A percentile compares a stretch with the other conserved stretches of the same genome.
phyloP scores from a whole-genome alignment of 2,888 invertebrate genomes.

The Trichopoda pennipes region DNA sequence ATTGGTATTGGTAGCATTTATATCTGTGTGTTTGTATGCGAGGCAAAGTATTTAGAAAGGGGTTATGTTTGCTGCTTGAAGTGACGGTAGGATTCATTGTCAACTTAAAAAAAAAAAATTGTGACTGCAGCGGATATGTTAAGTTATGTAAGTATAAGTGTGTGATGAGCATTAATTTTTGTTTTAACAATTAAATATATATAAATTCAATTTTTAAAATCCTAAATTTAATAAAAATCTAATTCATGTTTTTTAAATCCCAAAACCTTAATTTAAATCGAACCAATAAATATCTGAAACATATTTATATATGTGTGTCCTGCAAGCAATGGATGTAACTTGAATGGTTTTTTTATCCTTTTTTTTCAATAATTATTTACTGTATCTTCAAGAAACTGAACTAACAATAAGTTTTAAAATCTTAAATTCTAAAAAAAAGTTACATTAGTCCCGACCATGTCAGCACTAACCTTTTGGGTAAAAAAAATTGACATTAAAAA shows the following conservation, averaged over 20 bases:
- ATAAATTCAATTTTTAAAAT: background rate
- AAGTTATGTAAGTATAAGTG: slow-evolving; percentile 15
- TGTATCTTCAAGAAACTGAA: too few species aligned
- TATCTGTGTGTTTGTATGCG: slow-evolving; percentile 1
- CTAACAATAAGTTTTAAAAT: too few species aligned
- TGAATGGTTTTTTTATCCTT: too few species aligned
- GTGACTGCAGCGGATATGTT: slow-evolving; percentile 51
- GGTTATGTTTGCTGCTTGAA: slow-evolving; percentile 30
- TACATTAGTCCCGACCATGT: too few species aligned
- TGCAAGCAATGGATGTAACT: too few species aligned
- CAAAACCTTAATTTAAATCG: background rate
- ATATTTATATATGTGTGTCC: too few species aligned
- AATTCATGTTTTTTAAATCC: background rate
- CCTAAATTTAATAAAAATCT: background rate
- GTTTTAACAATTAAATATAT: background rate
- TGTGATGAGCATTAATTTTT: background rate
- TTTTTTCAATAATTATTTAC: too few species aligned
- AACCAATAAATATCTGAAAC: too few species aligned
- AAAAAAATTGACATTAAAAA: too few species aligned
- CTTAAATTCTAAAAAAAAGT: too few species aligned
- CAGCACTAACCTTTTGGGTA: too few species aligned
- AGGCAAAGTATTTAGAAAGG: slow-evolving; percentile 1
- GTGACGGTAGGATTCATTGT: slow-evolving; percentile 33
- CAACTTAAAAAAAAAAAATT: slow-evolving; percentile 37
- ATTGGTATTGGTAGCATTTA: slow-evolving; percentile 31